phyloP scores from a whole-genome alignment of 2,888 invertebrate genomes.

The Agrotis exclamationis region DNA sequence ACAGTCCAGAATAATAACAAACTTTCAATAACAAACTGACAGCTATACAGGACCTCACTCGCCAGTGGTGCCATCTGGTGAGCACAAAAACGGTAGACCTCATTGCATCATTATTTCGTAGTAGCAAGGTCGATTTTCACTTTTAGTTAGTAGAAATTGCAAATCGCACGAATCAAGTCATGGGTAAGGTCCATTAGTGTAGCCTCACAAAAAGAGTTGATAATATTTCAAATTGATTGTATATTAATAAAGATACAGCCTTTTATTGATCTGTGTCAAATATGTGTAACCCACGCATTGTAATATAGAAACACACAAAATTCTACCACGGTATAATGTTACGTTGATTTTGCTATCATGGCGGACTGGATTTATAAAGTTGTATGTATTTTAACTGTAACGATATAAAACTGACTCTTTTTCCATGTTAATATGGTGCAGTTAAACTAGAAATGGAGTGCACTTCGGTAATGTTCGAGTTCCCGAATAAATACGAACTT shows the following conservation, averaged over 20 bases:
- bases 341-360: slow-evolving; percentile 38
- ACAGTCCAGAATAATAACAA: too few species aligned
- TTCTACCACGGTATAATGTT: slow-evolving; percentile 52
- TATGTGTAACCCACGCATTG: slow-evolving; percentile 29
- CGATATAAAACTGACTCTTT: not conserved
- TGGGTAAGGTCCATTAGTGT: too few species aligned
- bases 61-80: too few species aligned
- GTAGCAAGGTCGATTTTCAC: too few species aligned
- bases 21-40: too few species aligned
- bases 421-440: not conserved
- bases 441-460: not conserved
- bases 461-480: not conserved
- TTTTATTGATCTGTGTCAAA: slow-evolving; percentile 17
- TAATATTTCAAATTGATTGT: not conserved
- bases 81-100: too few species aligned
- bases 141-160: too few species aligned
- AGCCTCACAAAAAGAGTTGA: not conserved
- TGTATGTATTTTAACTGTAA: not conserved
- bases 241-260: not conserved
- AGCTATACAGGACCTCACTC: too few species aligned
- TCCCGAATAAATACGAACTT: not conserved
- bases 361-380: slow-evolving; percentile 17
- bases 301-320: slow-evolving; percentile 56
- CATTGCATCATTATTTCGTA: too few species aligned
- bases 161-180: too few species aligned